Base-by-base conservation (phyloP, 2,113 vertebrate species). In the Pontoporia blainvillei region DNA sequence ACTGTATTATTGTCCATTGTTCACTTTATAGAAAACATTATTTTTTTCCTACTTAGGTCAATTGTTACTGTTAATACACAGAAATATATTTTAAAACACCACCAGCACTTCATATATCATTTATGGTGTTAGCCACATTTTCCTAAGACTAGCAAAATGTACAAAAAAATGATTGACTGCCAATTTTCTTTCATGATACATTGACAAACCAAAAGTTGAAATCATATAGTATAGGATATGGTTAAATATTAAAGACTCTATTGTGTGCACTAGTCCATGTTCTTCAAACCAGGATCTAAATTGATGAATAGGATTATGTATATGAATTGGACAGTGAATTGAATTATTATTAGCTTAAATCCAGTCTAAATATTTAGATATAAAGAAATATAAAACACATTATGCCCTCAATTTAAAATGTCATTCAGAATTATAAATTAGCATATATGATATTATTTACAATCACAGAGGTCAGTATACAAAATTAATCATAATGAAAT, bases 41-140 rank as follows among this genome's bases (percentile, higher is more conserved):
- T 20, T 0, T 76, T 76, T 93, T 82, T 94, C 96, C 96, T 41
- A 79, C 0, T 71, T 94, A 85, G 54, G 31, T 94, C 34, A 96
- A 89, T 67, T 62, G 25, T 90, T 93, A 92, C 31, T 86, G 36
- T 69, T 97, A 98, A 97, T 93, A 88, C 36, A 94, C 20, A 95
- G 73, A 41, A 95, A 97, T 75, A 12, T 29, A 36, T 87, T 97
- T 62, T 57, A 96, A 62, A 67, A 9, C 61, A 69, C 96, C 36
- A 95, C 57, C 54, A 84, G 96, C 57, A 96, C 52, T 64, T 96
- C 89, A 96, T 97, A 81, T 59, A 97, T 98, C 75, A 97, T 75
- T 88, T 89, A 23, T 83, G 86, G 95, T 72, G 34, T 75, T 86
- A 78, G 69, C 25, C 7, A 97, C 15, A 83, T 96, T 95, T 97